Conservation (phyloP, 1,140 invertebrate species). For the Atta colombica region DNA sequence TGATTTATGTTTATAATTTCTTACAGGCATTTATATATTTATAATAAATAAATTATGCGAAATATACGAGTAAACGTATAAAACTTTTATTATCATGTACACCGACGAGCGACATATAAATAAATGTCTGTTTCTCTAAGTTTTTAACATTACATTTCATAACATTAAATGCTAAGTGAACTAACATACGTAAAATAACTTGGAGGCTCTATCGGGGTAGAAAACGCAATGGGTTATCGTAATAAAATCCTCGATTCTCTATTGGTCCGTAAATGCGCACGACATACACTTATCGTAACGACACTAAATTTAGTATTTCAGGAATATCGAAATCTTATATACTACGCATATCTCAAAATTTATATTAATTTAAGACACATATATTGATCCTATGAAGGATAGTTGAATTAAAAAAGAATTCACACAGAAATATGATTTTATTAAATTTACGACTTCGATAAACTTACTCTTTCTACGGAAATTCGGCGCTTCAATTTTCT, state of each 20-base stretch:
- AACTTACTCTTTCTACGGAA: background rate
- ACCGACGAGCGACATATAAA: conserved; percentile 80
- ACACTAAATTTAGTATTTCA: conserved; percentile 52
- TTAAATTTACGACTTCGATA: background rate
- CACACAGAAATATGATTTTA: background rate
- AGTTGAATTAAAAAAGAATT: conserved; percentile 37
- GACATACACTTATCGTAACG: conserved; percentile 60
- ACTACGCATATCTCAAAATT: conserved; percentile 51
- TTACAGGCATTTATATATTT: conserved; percentile 33
- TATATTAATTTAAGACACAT: conserved; percentile 48
- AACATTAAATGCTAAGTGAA: conserved; percentile 52
- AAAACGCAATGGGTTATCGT: conserved; percentile 53
- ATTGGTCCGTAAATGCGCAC: conserved; percentile 72
- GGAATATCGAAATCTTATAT: conserved; percentile 44
- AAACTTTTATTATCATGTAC: conserved; percentile 83
- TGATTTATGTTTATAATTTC: background rate
- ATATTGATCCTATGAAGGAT: conserved; percentile 10
- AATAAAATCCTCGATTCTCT: conserved; percentile 49
- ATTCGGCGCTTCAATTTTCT: background rate
- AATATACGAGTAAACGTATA: conserved; percentile 78
- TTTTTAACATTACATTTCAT: conserved; percentile 54
- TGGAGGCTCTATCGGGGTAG: conserved; percentile 40
- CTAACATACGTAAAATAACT: conserved; percentile 33
- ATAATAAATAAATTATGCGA: conserved; percentile 44
- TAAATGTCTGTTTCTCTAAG: conserved; percentile 70